These are phyloP conservation scores for Diaphora mendica DNA, from an alignment of 2,888 invertebrate genomes.

Conservation along the genomic window DNA sequence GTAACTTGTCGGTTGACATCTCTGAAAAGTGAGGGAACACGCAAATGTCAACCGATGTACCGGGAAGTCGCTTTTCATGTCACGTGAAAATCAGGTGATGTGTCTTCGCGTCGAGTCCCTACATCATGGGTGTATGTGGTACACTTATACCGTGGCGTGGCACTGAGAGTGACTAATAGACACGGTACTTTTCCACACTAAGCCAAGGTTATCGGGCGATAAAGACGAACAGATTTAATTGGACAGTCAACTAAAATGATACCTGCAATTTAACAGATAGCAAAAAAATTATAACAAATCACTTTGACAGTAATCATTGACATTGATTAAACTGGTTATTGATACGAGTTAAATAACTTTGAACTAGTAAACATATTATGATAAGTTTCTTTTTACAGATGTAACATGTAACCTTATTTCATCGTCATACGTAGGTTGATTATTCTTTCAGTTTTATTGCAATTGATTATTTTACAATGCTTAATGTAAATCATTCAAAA, in stretches of 20 bases:
- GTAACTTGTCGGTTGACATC: background rate
- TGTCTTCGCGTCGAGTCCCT: background rate
- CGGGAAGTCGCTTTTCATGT: background rate
- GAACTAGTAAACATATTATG: constrained; percentile 5
- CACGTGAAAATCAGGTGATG: background rate
- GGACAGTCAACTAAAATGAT: background rate
- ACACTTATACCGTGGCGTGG: background rate
- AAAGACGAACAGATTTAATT: background rate
- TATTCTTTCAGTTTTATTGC: background rate
- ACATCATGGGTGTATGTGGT: background rate
- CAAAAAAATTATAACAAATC: background rate
- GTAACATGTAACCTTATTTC: background rate
- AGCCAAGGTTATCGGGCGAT: background rate
- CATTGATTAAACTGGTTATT: constrained; percentile 4
- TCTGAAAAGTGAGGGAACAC: background rate
- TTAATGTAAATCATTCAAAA: background rate
- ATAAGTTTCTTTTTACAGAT: background rate
- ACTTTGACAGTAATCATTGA: constrained; percentile 5
- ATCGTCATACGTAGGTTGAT: background rate
- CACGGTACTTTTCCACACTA: background rate
- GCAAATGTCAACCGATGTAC: background rate
- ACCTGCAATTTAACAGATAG: background rate
- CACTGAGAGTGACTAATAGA: background rate
- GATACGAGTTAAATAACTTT: constrained; percentile 3
- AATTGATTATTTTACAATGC: background rate